Base-by-base conservation (phyloP, 2,797 vertebrate species). In the Siniperca obscura region DNA sequence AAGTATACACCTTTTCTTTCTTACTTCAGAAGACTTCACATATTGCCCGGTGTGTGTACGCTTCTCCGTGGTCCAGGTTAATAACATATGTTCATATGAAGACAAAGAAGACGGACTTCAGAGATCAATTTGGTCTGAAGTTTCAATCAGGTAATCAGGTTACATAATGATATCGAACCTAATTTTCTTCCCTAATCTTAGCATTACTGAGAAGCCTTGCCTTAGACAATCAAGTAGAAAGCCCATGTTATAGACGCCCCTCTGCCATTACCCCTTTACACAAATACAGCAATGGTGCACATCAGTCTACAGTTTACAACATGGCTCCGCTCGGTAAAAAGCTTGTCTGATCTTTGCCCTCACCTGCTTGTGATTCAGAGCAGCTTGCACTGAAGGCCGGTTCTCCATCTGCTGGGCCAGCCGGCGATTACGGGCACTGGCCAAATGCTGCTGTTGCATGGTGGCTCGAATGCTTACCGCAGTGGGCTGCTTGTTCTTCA, bases 321-420 rank as follows among this genome's bases (percentile, higher is more conserved):
- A n/a, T 17, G 7, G 17, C 27, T 53, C 19, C 3, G 22, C 5
- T 4, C 9, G 9, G 25, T 40, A 3, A 64, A 85, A 56, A 27
- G 52, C 42, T 2, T 3, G 36, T 61, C 12, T 9, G 48, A 60
- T 16, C 34, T 5, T 67, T 73, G 3, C 2, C 34, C 93, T 96
- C 94, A 99, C 98, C 98, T 99, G 98, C 90, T 99, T 99, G 76
- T 99, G 97, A 84, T 97, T 98, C 85, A 99, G 93, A 60, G 98
- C 98, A 0, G 98, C 98, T 95, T 99, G 98, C 89, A 99, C 98
- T 70, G 98, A 98, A 75, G 98, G 98, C 76, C 98, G 96, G 90
- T 98, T 99, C 96, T 99, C 98, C 98, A 99, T 99, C 96, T 99
- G 98, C 95, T 99, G 98, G 91, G 98, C 98, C 93, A 99, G 96